These are phyloP conservation scores for Camponotus floridanus DNA, from an alignment of 1,140 invertebrate species.

Conservation along the genomic window DNA sequence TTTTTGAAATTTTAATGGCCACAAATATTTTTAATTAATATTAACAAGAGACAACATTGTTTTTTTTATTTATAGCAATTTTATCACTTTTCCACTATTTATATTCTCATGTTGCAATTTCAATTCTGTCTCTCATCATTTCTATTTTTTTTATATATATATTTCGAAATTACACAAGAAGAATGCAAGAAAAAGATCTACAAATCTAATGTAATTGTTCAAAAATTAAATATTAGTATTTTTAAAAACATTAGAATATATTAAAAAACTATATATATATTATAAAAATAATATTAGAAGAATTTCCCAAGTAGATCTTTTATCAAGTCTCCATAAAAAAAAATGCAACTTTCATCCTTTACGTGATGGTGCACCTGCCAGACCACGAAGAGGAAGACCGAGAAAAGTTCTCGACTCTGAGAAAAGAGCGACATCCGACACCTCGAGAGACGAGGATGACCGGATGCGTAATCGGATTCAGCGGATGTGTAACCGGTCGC, in stretches of 20 bases:
- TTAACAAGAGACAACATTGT: constrained; percentile 2
- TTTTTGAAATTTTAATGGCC: neutral
- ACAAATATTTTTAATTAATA: constrained; percentile 13
- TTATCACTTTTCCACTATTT: neutral
- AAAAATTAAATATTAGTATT: neutral
- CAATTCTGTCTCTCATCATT: neutral
- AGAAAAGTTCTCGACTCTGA: constrained; percentile 13
- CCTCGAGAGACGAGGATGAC: neutral
- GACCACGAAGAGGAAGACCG: neutral
- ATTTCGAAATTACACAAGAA: neutral
- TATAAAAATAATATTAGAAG: neutral
- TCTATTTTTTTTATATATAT: neutral
- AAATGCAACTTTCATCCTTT: constrained; percentile 6
- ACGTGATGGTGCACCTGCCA: neutral
- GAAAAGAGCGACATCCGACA: constrained; percentile 37
- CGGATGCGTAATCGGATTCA: constrained; percentile 35
- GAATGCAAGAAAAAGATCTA: neutral
- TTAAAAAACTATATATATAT: neutral
- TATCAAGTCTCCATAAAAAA: constrained; percentile 1
- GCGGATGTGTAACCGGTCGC: neutral
- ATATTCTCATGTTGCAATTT: neutral
- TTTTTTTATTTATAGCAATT: neutral
- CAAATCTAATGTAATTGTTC: neutral
- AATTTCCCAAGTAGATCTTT: neutral
- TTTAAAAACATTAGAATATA: neutral